These are phyloP conservation scores for Caenorhabditis tropicalis DNA, from an alignment of 1,140 invertebrate species.

Conservation along the genomic window DNA sequence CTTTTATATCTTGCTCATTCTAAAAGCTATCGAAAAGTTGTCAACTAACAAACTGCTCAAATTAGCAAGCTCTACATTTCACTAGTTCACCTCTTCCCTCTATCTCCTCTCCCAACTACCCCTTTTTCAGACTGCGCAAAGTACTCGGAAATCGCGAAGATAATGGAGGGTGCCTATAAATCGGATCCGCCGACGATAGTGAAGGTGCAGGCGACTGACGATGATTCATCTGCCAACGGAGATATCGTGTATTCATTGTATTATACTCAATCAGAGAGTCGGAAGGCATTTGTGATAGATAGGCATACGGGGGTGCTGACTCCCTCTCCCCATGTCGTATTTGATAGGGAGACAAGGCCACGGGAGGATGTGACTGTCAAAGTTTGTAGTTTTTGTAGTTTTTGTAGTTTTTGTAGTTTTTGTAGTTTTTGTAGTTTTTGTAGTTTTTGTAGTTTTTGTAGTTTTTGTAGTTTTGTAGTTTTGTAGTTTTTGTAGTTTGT, in stretches of 20 bases:
- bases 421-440: too few relatives aligned
- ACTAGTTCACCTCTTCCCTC: too few relatives aligned
- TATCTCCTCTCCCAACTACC: too few relatives aligned
- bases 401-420: background rate
- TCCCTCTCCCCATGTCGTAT: conserved; percentile 68
- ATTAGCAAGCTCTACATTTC: too few relatives aligned
- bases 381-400: conserved; percentile 33
- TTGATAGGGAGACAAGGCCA: conserved; percentile 64
- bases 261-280: conserved; percentile 63
- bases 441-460: too few relatives aligned
- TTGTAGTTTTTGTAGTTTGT: too few relatives aligned
- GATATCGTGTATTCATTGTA: conserved; percentile 69
- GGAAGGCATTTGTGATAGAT: conserved; percentile 69
- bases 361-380: conserved; percentile 70
- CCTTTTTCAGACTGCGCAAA: conserved; percentile 57
- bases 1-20: too few relatives aligned
- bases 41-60: too few relatives aligned
- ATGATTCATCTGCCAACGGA: conserved; percentile 65
- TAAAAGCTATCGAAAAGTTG: too few relatives aligned
- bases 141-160: conserved; percentile 60
- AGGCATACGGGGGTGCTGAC: conserved; percentile 62
- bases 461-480: background rate
- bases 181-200: conserved; percentile 51
- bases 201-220: conserved; percentile 62
- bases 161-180: conserved; percentile 65